phyloP scores from a whole-genome alignment of 2,797 vertebrate species.

The Ceryle rudis region DNA sequence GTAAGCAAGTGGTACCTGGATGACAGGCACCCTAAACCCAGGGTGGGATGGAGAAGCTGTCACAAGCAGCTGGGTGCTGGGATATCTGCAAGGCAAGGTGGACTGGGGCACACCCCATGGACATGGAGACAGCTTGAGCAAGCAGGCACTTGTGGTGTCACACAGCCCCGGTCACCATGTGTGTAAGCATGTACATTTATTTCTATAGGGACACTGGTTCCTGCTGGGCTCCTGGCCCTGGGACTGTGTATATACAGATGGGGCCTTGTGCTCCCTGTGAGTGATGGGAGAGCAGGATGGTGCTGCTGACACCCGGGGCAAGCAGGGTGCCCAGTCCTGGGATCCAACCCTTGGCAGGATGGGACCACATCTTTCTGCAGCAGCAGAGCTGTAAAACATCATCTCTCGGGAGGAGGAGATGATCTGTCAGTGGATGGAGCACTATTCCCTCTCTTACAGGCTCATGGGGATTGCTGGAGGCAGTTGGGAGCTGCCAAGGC shows the following conservation, averaged over 20 bases:
- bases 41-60: background rate
- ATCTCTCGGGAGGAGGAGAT: background rate
- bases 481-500: background rate
- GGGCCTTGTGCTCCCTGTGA: background rate
- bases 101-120: background rate
- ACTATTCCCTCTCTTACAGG: background rate
- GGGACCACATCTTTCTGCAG: background rate
- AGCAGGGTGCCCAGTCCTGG: background rate
- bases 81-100: background rate
- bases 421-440: rapidly evolving
- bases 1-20: too few species aligned
- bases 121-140: rapidly evolving
- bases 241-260: rapidly evolving
- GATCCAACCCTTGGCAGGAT: background rate
- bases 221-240: background rate
- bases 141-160: background rate
- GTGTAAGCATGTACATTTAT: background rate
- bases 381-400: background rate
- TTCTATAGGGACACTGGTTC: background rate
- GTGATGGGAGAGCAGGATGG: background rate
- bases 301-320: background rate
- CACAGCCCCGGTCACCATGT: background rate
- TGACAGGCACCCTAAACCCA: background rate
- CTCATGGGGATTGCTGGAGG: background rate
- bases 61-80: background rate